Evolutionary conservation across 2,888 invertebrate species (phyloP), one percentile per base, ranked within the genome.

Genomic region (Lutraria lutraria): DNA sequence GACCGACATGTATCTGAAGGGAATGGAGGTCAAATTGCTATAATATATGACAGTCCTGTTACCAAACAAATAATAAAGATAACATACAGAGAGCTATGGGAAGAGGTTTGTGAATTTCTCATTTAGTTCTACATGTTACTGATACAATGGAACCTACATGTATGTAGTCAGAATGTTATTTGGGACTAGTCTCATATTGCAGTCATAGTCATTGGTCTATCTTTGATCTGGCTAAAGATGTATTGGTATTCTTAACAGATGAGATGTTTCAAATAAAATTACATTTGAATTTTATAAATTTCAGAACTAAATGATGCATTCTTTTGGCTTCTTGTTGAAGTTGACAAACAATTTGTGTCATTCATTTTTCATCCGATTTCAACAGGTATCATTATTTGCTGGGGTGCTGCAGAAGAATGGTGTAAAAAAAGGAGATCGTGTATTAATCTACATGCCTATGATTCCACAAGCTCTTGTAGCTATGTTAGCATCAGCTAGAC

Each of bases 371-470:
- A 43, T 43, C 43, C 43, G 8, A 43, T 43, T 43, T 4, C 2
- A 43, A 15, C 95, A 98, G 98, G 98, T 98, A 6, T 98, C 98
- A 0, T 97, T 97, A 76, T 96, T 99, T 81, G 98, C 99, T 0
- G 98, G 98, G 0, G 98, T 98, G 63, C 97, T 99, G 94, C 97
- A 97, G 0, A 97, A 97, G 6, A 97, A 98, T 85, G 99, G 99
- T 0, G 98, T 99, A 1, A 97, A 97, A 29, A 98, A 98, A 94
- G 99, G 99, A 0, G 98, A 99, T 95, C 97, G 98, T 0, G 98
- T 99, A 0, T 97, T 99, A 1, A 98, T 99, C 95, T 99, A 99
- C 96, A 99, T 99, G 99, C 99, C 99, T 0, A 97, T 99, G 88
- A 98, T 99, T 82, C 99, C 99, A 0, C 98, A 99, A 96, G 98